These are phyloP conservation scores for Scleropages formosus DNA, from an alignment of 2,797 vertebrate species.

Conservation along the genomic window DNA sequence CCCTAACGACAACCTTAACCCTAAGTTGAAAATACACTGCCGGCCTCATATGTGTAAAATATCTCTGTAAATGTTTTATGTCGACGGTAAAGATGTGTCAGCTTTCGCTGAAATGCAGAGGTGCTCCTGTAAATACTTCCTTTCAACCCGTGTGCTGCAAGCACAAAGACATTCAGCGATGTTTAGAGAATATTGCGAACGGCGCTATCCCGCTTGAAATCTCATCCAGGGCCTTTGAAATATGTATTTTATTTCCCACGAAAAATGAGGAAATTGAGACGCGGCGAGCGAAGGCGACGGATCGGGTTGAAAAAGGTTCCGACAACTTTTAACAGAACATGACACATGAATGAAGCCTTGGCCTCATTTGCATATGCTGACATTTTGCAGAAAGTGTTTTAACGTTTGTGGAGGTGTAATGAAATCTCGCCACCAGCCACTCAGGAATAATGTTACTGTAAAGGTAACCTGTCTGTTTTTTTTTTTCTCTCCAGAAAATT, in stretches of 20 bases:
- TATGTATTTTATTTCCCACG: constrained; percentile 11
- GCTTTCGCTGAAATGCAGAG: too few relatives aligned
- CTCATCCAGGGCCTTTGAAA: constrained; percentile 30
- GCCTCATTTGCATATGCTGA: constrained; percentile 98
- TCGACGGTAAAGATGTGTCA: too few relatives aligned
- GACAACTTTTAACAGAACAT: constrained; percentile 88
- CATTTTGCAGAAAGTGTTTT: constrained; percentile 98
- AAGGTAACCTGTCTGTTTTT: constrained; percentile 97
- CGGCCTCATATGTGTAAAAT: too few relatives aligned
- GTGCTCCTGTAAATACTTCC: too few relatives aligned
- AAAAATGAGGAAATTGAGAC: constrained; percentile 29
- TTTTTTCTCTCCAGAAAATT: constrained; percentile 87
- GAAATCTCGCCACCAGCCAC: constrained; percentile 96
- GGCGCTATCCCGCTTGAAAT: constrained; percentile 6
- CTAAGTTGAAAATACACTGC: too few relatives aligned
- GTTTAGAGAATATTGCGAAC: too few relatives aligned
- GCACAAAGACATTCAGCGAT: too few relatives aligned
- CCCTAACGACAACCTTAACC: too few relatives aligned
- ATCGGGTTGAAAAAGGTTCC: constrained; percentile 60
- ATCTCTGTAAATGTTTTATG: too few relatives aligned
- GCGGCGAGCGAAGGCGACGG: constrained; percentile 48
- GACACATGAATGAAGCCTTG: constrained; percentile 76
- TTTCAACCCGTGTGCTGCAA: too few relatives aligned
- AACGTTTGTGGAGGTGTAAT: constrained; percentile 94
- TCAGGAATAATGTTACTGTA: constrained; percentile 99